These are phyloP conservation scores for Spicauda simplicius DNA, from an alignment of 2,888 invertebrate species.

Conservation along the genomic window DNA sequence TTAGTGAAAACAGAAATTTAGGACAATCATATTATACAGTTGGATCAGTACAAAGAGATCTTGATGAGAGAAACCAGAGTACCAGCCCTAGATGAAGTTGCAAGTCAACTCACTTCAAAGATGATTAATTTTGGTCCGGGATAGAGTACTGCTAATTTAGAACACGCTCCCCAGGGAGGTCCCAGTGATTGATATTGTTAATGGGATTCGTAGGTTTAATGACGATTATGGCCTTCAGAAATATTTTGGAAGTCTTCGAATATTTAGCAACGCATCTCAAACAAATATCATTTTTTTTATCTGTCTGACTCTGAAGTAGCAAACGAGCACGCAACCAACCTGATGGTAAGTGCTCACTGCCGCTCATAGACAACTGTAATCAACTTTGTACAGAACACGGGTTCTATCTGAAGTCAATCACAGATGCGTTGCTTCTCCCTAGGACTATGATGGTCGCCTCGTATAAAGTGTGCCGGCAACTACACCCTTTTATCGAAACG, in stretches of 20 bases:
- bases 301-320: too few species aligned
- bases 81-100: constrained; percentile 36
- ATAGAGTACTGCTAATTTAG: constrained; percentile 43
- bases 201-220: constrained; percentile 16
- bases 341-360: too few species aligned
- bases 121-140: constrained; percentile 53
- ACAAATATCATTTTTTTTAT: neutral
- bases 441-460: too few species aligned
- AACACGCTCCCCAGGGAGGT: constrained; percentile 39
- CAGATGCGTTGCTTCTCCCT: too few species aligned
- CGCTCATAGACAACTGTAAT: too few species aligned
- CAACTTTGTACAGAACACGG: too few species aligned
- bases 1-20: too few species aligned
- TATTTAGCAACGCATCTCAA: neutral
- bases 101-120: constrained; percentile 51
- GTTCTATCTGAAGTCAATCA: too few species aligned
- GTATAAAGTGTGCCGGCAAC: too few species aligned
- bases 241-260: neutral
- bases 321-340: too few species aligned
- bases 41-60: neutral
- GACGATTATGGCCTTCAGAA: constrained; percentile 8
- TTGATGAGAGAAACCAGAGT: too few species aligned
- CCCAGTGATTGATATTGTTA: constrained; percentile 43
- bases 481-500: too few species aligned
- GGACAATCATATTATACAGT: neutral